These are phyloP conservation scores for Halcyon senegalensis DNA, from an alignment of 2,113 vertebrate genomes.

Conservation along the genomic window DNA sequence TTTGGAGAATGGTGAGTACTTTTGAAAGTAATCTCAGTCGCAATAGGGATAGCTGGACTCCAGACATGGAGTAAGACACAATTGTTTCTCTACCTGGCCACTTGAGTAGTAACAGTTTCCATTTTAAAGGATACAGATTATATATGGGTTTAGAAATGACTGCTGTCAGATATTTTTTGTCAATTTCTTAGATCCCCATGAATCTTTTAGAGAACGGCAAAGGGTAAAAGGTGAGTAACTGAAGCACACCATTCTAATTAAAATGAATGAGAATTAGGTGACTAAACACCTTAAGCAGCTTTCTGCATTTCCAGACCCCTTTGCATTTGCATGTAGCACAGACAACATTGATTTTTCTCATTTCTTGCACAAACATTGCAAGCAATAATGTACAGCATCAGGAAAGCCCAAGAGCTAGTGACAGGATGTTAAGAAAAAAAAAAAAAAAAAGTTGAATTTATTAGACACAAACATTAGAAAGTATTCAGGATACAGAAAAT, in stretches of 20 bases:
- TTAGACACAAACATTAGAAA: constrained; percentile 14
- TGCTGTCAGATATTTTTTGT: background rate
- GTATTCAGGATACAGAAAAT: background rate
- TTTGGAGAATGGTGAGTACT: background rate
- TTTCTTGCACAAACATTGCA: no score
- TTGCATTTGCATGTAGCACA: background rate
- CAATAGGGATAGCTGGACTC: background rate
- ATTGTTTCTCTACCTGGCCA: background rate
- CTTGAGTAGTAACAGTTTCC: background rate
- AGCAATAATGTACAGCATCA: no score
- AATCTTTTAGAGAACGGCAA: background rate
- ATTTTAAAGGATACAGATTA: background rate
- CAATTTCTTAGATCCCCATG: background rate
- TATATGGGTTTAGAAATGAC: background rate
- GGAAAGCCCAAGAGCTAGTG: no score
- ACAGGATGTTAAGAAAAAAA: no score
- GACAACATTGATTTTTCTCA: background rate
- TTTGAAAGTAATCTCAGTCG: background rate
- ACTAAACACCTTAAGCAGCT: background rate
- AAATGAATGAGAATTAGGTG: background rate
- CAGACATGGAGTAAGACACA: background rate
- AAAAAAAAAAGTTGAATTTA: constrained; percentile 9
- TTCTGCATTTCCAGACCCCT: background rate
- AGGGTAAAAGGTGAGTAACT: background rate
- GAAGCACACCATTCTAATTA: background rate